phyloP scores from a whole-genome alignment of 2,113 vertebrate genomes.

The Leptosomus discolor region DNA sequence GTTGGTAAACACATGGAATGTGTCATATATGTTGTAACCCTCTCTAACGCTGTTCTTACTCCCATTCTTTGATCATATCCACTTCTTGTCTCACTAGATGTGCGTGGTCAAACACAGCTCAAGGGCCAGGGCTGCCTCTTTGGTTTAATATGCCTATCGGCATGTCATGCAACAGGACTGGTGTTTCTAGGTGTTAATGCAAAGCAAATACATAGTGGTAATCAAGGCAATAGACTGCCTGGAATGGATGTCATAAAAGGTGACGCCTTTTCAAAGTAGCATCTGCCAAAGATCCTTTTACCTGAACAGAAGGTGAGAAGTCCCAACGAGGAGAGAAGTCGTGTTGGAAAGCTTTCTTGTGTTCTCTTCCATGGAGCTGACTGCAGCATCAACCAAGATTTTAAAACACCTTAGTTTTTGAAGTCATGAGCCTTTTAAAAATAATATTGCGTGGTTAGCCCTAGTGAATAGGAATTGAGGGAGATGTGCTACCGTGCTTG shows the following conservation, averaged over 20 bases:
- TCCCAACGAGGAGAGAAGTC: background rate
- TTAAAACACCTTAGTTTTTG: background rate
- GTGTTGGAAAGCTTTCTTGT: background rate
- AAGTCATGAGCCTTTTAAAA: conserved; percentile 40
- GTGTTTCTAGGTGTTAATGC: background rate
- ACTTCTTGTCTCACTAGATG: background rate
- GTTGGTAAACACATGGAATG: background rate
- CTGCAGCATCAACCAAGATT: background rate
- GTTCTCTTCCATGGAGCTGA: background rate
- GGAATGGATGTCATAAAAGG: background rate
- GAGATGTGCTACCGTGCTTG: conserved; percentile 46
- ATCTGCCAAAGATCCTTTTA: background rate
- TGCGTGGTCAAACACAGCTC: background rate
- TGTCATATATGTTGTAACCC: background rate
- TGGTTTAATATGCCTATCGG: background rate
- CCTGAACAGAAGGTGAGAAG: background rate
- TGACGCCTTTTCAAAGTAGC: background rate
- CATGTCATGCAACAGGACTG: background rate
- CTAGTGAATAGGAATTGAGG: conserved; percentile 43
- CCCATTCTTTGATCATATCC: background rate
- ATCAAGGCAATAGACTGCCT: background rate
- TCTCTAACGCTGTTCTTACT: background rate
- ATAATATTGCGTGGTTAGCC: background rate
- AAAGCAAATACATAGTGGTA: background rate
- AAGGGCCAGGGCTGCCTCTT: background rate